Percentiles rank a stretch among this genome's conserved stretches.
These are phyloP conservation scores for Oncorhynchus kisutch DNA, from an alignment of 2,113 vertebrate genomes.

Conservation along the genomic window DNA sequence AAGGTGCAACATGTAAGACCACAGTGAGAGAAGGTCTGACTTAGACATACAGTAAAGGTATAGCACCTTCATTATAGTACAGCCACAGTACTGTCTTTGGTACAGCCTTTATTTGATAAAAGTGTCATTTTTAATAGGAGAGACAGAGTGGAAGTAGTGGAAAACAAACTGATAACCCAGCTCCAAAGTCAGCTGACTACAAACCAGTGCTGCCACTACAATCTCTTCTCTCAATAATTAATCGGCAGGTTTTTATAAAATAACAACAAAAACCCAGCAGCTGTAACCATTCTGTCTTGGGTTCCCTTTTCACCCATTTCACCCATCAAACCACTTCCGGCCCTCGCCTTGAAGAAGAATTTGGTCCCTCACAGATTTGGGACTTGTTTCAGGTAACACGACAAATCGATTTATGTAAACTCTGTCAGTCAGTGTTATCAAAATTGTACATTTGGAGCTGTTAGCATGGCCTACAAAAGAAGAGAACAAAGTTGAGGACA, in stretches of 20 bases:
- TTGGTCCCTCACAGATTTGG: slow-evolving; percentile 86
- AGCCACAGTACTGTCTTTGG: too few species aligned
- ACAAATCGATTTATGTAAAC: slow-evolving; percentile 99
- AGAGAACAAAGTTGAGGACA: slow-evolving; percentile 66
- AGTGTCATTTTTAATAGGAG: neutral
- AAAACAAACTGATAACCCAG: neutral
- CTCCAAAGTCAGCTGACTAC: neutral
- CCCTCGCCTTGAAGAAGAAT: slow-evolving; percentile 76
- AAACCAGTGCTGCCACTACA: neutral
- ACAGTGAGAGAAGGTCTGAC: neutral
- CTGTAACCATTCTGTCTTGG: neutral
- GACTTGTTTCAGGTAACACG: slow-evolving; percentile 93
- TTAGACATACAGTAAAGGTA: neutral
- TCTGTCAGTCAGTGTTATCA: slow-evolving; percentile 84
- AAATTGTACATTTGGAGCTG: slow-evolving; percentile 98
- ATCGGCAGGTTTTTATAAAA: neutral
- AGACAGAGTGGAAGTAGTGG: neutral
- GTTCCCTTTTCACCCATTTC: slow-evolving; percentile 7
- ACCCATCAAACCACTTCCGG: slow-evolving; percentile 20
- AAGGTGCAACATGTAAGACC: neutral
- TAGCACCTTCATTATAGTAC: too few species aligned
- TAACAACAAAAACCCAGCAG: neutral
- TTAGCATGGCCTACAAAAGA: slow-evolving; percentile 86
- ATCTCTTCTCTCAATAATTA: neutral
- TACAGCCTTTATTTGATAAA: neutral